These are phyloP conservation scores for Drosophila paucipuncta DNA, from an alignment of 2,888 invertebrate genomes.

Conservation along the genomic window DNA sequence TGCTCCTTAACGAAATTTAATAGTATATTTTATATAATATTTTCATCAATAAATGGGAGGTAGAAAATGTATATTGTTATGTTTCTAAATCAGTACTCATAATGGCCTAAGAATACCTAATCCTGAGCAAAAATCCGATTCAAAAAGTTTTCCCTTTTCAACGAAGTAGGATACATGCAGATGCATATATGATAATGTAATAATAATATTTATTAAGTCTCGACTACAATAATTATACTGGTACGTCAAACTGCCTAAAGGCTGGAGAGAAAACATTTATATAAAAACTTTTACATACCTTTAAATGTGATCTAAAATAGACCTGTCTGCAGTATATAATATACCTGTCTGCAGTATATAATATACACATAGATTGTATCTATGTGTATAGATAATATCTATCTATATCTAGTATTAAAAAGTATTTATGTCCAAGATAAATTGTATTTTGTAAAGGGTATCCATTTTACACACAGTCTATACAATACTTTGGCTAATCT, in stretches of 20 bases:
- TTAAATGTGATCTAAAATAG: neutral
- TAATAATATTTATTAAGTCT: neutral
- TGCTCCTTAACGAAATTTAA: neutral
- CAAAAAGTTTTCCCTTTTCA: too few species aligned
- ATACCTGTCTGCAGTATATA: neutral
- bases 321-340: neutral
- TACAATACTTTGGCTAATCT: neutral
- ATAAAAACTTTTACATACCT: neutral
- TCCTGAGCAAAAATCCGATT: neutral
- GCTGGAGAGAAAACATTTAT: neutral
- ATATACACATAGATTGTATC: neutral
- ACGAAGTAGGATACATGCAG: too few species aligned
- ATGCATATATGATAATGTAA: neutral
- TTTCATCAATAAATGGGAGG: neutral
- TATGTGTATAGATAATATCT: too few species aligned
- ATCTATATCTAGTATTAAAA: neutral
- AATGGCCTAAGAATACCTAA: neutral
- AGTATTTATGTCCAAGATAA: neutral
- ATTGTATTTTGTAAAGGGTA: neutral
- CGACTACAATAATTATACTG: neutral
- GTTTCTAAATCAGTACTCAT: neutral
- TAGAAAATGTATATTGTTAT: neutral
- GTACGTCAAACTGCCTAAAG: neutral
- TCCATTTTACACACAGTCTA: neutral
- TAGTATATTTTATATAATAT: neutral